Percentiles rank a stretch among this genome's conserved stretches.
These are phyloP conservation scores for Psettodes erumei DNA, from an alignment of 2,113 vertebrate genomes.

Conservation along the genomic window DNA sequence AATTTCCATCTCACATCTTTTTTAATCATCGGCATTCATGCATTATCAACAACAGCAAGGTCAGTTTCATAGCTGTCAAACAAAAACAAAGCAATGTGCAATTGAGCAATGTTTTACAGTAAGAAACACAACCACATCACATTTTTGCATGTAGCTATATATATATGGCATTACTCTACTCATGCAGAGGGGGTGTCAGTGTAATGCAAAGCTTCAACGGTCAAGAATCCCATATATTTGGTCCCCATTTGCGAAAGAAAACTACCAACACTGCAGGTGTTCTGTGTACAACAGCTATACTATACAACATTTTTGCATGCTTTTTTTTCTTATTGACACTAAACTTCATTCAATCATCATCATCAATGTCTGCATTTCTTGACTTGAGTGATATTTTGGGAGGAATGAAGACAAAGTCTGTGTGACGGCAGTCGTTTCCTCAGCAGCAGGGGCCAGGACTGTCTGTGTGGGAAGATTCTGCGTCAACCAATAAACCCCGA, in stretches of 20 bases:
- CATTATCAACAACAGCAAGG: not conserved
- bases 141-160: not conserved
- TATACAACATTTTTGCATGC: not conserved
- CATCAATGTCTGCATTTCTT: not conserved
- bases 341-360: conserved; percentile 12
- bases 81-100: not conserved
- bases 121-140: not conserved
- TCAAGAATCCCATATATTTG: conserved; percentile 28
- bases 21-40: not conserved
- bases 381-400: not conserved
- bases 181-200: not conserved
- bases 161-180: conserved; percentile 17
- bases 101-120: not conserved
- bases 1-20: not conserved
- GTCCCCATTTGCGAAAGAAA: conserved; percentile 40
- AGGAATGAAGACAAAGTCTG: conserved; percentile 17
- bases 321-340: not conserved
- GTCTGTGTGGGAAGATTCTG: conserved; percentile 43
- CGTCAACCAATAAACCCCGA: conserved; percentile 33
- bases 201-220: conserved; percentile 35
- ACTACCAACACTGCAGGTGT: conserved; percentile 49
- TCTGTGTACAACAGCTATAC: conserved; percentile 1
- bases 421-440: conserved; percentile 28
- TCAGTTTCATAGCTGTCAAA: conserved; percentile 1
- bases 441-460: conserved; percentile 11